Base-by-base conservation (phyloP, 2,888 invertebrate species). In the Yponomeuta sedellus region DNA sequence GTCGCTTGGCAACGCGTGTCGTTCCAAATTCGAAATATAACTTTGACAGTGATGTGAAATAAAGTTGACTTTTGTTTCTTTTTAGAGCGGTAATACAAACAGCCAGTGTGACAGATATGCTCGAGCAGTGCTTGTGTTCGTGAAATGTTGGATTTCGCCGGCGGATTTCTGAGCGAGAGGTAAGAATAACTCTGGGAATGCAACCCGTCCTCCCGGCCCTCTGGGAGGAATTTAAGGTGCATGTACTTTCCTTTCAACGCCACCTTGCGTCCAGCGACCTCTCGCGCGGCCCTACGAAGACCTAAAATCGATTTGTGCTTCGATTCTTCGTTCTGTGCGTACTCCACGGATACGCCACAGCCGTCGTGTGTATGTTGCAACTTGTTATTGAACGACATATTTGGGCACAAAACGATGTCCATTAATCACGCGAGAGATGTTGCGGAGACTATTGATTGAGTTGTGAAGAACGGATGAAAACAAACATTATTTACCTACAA, bases 121-220 rank as follows among this genome's bases (percentile, higher is more conserved):
- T 82, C 74, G 79, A 70, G 75, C 72, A 71, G 72, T 75, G 73
- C 63, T 69, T 69, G 68, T 74, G 71, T 52, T 52, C 16, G 12
- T 52, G 16, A 52, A 12, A 12, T 52, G 44, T 52, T 52, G 44
- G 44, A 66, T 67, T 68, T 63, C 19, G 56, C 57, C 58, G 28
- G 66, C 69, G 70, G 70, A 75, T 70, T 71, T 74, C 70, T 62
- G 70, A 65, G 71, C 76, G 75, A 77, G 79, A 80, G 90, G 89
- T 90, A 86, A 88, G 86, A 81, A 81, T 83, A 82, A 81, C 80
- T 78, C 83, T n/a, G 44, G 87, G 86, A 88, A 88, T 87, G 88
- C 84, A 87, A 81, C 76, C 75, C 80, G 78, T 82, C 83, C 85
- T 83, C 83, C 85, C 86, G 82, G 85, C 86, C 87, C 88, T 88